Percentiles rank a stretch among this genome's conserved stretches.
These are phyloP conservation scores for Xiphophorus couchianus DNA, from an alignment of 2,113 vertebrate species.

Conservation along the genomic window DNA sequence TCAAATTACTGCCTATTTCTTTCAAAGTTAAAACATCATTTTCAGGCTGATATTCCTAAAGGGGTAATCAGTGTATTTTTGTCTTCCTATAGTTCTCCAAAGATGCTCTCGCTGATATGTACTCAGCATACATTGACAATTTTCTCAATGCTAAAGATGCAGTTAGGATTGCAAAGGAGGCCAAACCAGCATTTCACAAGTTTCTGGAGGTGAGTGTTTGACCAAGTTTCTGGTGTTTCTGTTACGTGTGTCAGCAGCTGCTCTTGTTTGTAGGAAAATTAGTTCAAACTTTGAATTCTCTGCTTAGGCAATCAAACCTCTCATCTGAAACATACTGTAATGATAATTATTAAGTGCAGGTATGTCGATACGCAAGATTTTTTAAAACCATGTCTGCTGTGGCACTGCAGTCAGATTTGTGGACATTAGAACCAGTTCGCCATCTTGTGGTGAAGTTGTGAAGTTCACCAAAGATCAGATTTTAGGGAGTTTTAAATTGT, in stretches of 20 bases:
- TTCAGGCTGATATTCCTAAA: not conserved
- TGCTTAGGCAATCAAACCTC: not conserved
- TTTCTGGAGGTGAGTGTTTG: conserved; percentile 90
- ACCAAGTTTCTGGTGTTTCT: not conserved
- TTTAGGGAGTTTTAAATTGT: not conserved
- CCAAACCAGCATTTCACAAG: conserved; percentile 95
- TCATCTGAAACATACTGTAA: not conserved
- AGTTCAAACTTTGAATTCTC: not conserved
- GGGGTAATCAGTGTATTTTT: not conserved
- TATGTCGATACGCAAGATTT: not conserved
- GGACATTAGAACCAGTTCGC: conserved; percentile 5
- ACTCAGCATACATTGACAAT: conserved; percentile 98
- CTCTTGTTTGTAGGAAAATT: not conserved
- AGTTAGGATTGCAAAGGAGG: conserved; percentile 94
- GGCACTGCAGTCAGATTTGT: not conserved
- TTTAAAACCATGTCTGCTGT: not conserved
- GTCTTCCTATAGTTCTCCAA: conserved; percentile 89
- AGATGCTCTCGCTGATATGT: conserved; percentile 94
- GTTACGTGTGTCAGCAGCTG: not conserved
- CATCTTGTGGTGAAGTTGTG: conserved; percentile 37
- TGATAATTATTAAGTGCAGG: not conserved
- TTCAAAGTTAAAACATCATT: not conserved
- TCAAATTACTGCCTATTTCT: too few relatives aligned
- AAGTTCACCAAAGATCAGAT: conserved; percentile 25
- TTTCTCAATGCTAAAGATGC: conserved; percentile 98